Percentiles rank a stretch among this genome's conserved stretches.
These are phyloP conservation scores for Burhinus oedicnemus DNA, from an alignment of 2,113 vertebrate genomes.

Conservation along the genomic window DNA sequence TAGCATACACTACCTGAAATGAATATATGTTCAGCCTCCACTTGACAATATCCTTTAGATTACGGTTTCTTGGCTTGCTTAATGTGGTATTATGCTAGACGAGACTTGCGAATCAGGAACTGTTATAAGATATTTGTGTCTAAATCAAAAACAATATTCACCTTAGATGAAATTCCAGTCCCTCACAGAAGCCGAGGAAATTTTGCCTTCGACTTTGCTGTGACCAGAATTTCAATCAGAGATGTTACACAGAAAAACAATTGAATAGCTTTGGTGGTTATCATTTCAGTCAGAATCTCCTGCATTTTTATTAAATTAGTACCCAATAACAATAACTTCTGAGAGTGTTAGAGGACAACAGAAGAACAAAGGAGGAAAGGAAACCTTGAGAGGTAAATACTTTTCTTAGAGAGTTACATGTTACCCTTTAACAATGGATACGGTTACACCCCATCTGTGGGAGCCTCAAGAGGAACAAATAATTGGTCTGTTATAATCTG, in stretches of 20 bases:
- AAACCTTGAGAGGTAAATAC: conserved; percentile 8
- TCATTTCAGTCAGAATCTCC: conserved; percentile 38
- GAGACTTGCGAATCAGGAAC: background rate
- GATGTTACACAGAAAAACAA: conserved; percentile 15
- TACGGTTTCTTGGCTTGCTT: background rate
- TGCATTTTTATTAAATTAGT: conserved; percentile 58
- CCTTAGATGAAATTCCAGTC: conserved; percentile 37
- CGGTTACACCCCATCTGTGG: background rate
- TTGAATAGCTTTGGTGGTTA: conserved; percentile 15
- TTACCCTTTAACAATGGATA: background rate
- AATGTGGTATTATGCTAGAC: background rate
- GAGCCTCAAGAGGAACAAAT: conserved; percentile 3
- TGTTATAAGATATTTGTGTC: conserved; percentile 21
- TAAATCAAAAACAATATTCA: conserved; percentile 40
- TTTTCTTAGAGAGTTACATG: background rate
- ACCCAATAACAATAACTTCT: conserved; percentile 27
- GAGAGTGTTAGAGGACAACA: conserved; percentile 3
- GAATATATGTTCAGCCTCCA: background rate
- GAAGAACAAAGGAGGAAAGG: background rate
- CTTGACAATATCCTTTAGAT: conserved; percentile 18
- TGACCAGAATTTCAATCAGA: conserved; percentile 48
- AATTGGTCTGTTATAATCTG: conserved; percentile 16
- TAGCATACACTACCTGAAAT: background rate
- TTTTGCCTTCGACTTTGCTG: background rate
- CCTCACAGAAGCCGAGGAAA: conserved; percentile 27